Percentiles rank a stretch among this genome's conserved stretches.
phyloP scores from a whole-genome alignment of 2,888 invertebrate genomes.

The Temnothorax ravouxi region DNA sequence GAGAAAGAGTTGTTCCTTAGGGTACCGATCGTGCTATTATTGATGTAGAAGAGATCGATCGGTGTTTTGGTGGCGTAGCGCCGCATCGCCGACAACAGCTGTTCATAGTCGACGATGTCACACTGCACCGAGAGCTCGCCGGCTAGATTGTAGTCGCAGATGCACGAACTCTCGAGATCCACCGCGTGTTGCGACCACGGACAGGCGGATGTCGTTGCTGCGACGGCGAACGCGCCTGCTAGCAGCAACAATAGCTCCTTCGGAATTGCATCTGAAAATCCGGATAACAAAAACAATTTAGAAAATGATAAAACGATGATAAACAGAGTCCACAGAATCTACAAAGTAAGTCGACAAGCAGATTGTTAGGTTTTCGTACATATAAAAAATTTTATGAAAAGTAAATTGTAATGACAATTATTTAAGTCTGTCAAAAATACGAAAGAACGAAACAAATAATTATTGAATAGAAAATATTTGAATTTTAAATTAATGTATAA shows the following conservation, averaged over 20 bases:
- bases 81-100: conserved; percentile 91
- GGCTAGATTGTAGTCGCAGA: conserved; percentile 95
- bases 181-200: conserved; percentile 92
- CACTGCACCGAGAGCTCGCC: conserved; percentile 96
- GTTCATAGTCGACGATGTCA: conserved; percentile 94
- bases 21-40: conserved; percentile 93
- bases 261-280: conserved; percentile 56
- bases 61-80: conserved; percentile 89
- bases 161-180: conserved; percentile 93
- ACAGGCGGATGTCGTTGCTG: conserved; percentile 89
- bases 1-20: conserved; percentile 90
- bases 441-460: background rate
- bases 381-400: background rate
- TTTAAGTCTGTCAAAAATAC: background rate
- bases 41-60: conserved; percentile 95
- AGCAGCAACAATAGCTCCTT: conserved; percentile 71
- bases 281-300: background rate
- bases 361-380: background rate
- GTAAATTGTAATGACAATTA: background rate
- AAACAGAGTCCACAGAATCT: background rate
- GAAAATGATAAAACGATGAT: background rate
- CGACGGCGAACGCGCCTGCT: conserved; percentile 64
- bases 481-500: background rate
- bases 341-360: background rate
- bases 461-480: background rate